phyloP scores from a whole-genome alignment of 2,888 invertebrate genomes.

The Odiellus spinosus region DNA sequence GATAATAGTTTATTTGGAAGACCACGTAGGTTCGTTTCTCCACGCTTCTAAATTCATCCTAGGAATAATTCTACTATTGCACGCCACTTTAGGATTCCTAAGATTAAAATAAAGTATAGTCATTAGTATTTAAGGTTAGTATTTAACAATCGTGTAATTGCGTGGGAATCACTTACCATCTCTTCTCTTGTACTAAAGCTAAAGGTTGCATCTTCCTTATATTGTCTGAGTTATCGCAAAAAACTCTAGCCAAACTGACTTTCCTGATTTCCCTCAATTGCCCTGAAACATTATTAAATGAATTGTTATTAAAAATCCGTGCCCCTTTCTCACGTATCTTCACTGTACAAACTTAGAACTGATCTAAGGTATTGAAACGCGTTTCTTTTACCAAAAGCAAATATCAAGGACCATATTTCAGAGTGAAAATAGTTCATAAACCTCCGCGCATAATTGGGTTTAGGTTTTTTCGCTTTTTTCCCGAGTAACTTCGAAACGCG shows the following conservation, averaged over 20 bases:
- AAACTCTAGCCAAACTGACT: not conserved
- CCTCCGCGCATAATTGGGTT: too few relatives aligned
- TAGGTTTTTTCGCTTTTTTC: too few relatives aligned
- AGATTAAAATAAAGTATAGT: not conserved
- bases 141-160: too few relatives aligned
- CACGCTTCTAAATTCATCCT: not conserved
- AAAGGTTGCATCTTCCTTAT: not conserved
- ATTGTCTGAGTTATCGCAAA: not conserved
- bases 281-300: not conserved
- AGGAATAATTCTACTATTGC: not conserved
- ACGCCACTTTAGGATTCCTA: not conserved
- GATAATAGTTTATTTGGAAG: too few relatives aligned
- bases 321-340: too few relatives aligned
- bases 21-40: not conserved
- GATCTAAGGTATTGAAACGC: too few relatives aligned
- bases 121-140: too few relatives aligned
- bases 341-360: too few relatives aligned
- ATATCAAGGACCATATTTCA: too few relatives aligned
- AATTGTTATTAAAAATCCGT: not conserved
- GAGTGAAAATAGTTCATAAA: too few relatives aligned
- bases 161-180: not conserved
- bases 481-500: too few relatives aligned
- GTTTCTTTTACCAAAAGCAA: too few relatives aligned
- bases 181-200: not conserved
- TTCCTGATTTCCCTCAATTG: slow-evolving; percentile 1